Evolutionary conservation across 1,140 invertebrate genomes (phyloP).

Genomic region (Eupristina koningsbergeri): DNA sequence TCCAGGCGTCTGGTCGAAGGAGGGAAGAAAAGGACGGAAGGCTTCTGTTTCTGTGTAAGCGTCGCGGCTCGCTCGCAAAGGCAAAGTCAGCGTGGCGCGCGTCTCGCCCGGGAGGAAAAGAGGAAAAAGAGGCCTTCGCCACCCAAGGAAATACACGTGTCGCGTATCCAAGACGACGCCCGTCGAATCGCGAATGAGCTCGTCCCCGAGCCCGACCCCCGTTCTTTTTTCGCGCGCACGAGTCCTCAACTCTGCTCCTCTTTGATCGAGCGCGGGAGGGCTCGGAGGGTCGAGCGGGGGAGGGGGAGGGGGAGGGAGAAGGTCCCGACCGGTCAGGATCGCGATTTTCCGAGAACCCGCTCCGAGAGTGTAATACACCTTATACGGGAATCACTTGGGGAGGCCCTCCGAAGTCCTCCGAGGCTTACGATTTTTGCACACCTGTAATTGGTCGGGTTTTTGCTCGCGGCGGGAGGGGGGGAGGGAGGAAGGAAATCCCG

Average conservation of each 20-base stretch:
- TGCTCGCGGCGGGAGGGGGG: neutral
- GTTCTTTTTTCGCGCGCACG: neutral
- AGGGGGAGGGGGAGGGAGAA: neutral
- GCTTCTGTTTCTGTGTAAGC: neutral
- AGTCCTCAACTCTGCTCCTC: too few relatives aligned
- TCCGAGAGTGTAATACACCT: conserved; percentile 24
- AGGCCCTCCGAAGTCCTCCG: neutral
- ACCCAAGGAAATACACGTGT: conserved; percentile 35
- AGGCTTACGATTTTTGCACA: neutral
- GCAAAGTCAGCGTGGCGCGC: neutral
- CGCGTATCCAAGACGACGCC: conserved; percentile 45
- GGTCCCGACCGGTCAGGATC: neutral
- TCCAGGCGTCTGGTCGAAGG: neutral
- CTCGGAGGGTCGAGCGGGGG: neutral
- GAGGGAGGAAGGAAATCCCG: neutral
- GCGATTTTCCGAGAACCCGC: conserved; percentile 44
- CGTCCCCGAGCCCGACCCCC: neutral
- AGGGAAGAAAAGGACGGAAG: too few relatives aligned
- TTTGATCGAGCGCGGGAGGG: too few relatives aligned
- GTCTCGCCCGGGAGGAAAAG: neutral
- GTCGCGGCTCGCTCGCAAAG: neutral
- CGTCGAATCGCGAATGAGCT: conserved; percentile 31
- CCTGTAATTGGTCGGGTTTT: conserved; percentile 22
- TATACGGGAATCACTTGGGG: conserved; percentile 33
- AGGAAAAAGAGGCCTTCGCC: neutral